These are phyloP conservation scores for Zapus hudsonius DNA, from an alignment of 2,113 vertebrate species.

Conservation along the genomic window DNA sequence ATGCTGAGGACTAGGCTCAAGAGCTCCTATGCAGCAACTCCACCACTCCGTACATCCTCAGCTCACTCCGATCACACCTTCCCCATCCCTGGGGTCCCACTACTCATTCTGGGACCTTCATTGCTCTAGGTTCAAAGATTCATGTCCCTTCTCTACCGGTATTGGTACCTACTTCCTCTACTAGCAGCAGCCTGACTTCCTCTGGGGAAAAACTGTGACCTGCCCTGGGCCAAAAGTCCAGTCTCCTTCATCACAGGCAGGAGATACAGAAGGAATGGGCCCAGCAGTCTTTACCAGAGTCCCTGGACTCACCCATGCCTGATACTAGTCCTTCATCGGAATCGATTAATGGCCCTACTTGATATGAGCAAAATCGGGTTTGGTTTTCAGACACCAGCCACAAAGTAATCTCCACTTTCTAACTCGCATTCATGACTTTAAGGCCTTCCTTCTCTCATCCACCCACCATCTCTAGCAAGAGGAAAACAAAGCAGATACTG, in stretches of 20 bases:
- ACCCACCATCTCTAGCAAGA: background rate
- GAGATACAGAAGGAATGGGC: background rate
- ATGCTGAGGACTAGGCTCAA: background rate
- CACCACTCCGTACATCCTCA: background rate
- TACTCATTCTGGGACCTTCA: background rate
- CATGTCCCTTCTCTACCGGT: background rate
- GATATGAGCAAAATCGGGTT: background rate
- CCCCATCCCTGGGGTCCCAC: background rate
- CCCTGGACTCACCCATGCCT: background rate
- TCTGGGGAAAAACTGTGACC: background rate
- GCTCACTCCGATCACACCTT: background rate
- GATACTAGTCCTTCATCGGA: background rate
- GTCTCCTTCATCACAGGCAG: background rate
- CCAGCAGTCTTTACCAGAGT: background rate
- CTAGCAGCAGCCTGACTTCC: background rate
- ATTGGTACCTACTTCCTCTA: background rate
- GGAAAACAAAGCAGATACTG: accelerated
- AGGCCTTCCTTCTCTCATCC: background rate
- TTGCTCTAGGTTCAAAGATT: background rate
- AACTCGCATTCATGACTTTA: background rate
- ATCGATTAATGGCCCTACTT: background rate
- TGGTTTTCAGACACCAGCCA: background rate
- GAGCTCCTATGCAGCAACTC: background rate
- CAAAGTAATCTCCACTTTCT: background rate
- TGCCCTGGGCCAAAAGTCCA: background rate